phyloP scores from a whole-genome alignment of 2,888 invertebrate species.

The Cataglyphis rosenhaueri region DNA sequence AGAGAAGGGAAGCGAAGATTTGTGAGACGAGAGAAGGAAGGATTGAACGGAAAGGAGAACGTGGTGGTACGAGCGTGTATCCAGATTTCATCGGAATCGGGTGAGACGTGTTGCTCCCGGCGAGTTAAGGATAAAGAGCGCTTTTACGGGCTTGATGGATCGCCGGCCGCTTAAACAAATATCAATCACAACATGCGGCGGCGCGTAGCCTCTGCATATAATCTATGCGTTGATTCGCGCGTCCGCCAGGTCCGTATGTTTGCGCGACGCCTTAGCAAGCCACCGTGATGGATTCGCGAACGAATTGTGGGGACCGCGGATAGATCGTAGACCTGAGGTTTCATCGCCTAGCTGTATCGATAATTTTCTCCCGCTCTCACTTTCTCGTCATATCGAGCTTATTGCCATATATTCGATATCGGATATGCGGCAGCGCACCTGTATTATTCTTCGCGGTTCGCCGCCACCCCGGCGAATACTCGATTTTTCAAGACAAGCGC shows the following conservation, averaged over 20 bases:
- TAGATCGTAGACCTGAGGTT: constrained; percentile 29
- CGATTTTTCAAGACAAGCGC: constrained; percentile 45
- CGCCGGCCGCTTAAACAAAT: constrained; percentile 77
- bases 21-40: constrained; percentile 21
- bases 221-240: constrained; percentile 75
- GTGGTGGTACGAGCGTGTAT: constrained; percentile 32
- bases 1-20: not conserved
- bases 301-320: constrained; percentile 26
- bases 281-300: constrained; percentile 63
- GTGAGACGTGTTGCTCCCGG: constrained; percentile 68
- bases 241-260: constrained; percentile 63
- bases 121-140: constrained; percentile 74
- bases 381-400: not conserved
- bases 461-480: constrained; percentile 1
- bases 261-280: constrained; percentile 73
- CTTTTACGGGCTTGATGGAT: constrained; percentile 77
- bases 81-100: constrained; percentile 66
- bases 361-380: not conserved
- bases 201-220: constrained; percentile 74
- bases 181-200: constrained; percentile 75
- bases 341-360: constrained; percentile 40
- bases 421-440: not conserved
- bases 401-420: constrained; percentile 40
- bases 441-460: constrained; percentile 35
- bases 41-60: not conserved